Conservation (phyloP, 2,113 vertebrate species). For the Cygnus atratus region DNA sequence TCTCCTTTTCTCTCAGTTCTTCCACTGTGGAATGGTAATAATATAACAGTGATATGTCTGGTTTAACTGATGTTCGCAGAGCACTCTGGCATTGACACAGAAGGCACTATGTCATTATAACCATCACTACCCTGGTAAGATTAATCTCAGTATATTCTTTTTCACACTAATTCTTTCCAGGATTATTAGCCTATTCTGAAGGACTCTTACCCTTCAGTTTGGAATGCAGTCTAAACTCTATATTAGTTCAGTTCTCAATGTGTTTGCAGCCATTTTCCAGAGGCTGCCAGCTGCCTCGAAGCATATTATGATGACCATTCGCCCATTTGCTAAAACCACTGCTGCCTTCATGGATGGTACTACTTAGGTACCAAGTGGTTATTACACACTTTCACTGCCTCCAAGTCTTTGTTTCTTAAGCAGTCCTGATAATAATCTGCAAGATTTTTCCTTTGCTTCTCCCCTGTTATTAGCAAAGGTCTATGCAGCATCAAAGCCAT, state of each 20-base stretch:
- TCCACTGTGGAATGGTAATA: neutral
- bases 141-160: neutral
- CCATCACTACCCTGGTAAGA: neutral
- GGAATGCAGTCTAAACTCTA: neutral
- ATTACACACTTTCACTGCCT: neutral
- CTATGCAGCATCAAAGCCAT: neutral
- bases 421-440: neutral
- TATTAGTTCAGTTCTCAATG: neutral
- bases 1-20: neutral
- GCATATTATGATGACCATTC: neutral
- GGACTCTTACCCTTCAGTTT: neutral
- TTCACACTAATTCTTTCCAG: neutral
- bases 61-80: neutral
- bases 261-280: neutral
- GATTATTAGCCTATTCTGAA: neutral
- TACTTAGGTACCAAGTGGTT: rapidly evolving
- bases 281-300: neutral
- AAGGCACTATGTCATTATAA: neutral
- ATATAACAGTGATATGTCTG: neutral
- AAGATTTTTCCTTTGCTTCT: neutral
- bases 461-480: neutral
- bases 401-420: neutral
- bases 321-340: neutral
- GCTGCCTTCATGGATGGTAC: neutral
- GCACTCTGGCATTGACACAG: neutral